Base-by-base conservation (phyloP, 2,797 vertebrate genomes). In the Manis pentadactyla region DNA sequence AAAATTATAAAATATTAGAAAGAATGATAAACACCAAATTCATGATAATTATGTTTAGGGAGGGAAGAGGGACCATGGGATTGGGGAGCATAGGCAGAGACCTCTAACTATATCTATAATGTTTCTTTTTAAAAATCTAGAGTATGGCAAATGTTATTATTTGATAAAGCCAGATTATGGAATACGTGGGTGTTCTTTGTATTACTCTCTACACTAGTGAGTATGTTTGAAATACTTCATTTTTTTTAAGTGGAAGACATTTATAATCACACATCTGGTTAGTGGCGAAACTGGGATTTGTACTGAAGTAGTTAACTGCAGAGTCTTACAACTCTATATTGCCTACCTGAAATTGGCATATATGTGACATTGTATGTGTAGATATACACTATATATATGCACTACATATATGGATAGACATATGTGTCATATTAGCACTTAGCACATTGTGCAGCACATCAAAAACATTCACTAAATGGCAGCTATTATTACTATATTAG, bases 161-260 rank as follows among this genome's bases (percentile, higher is more conserved):
- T 19, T 69, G 21, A 69, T 83, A 51, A 83, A 93, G 39, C 27
- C 73, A 12, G 27, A 12, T 31, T 68, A 4, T 71, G 74, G 46
- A 83, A 87, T 59, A 73, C 6, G 19, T 55, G 63, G 18, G 7
- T 75, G 13, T 51, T 51, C 91, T 77, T 94, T 53, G 13, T 61
- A 53, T 86, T 61, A n/a, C 55, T 79, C 68, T 90, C n/a, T 59
- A 21, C 2, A 46, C 2, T 84, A n/a, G 13, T 42, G 13, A 57
- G n/a, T 34, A 81, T 73, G 66, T 89, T 81, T 86, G 59, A 85
- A 89, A 79, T 73, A 85, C 77, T 85, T 85, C n/a, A 14, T 53
- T 85, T 90, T 46, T 94, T 57, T 81, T 21, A 85, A 85, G 37
- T 91, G 25, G 90, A n/a, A 92, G 55, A 71, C 57, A 15, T 12